Base-by-base conservation (phyloP, 2,113 vertebrate species). In the Percina caprodes region DNA sequence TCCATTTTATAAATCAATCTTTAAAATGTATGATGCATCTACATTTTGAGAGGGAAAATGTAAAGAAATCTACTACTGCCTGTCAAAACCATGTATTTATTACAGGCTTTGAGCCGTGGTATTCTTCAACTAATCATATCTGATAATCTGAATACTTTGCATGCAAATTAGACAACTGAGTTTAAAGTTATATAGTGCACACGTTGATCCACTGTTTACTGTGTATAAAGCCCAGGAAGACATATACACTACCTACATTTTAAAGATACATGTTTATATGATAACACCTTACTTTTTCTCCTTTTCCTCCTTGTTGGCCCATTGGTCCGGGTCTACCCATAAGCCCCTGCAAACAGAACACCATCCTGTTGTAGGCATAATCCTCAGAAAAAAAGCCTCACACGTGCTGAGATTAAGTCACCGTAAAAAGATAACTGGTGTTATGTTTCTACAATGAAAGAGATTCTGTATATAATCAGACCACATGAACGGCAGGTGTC, bases 241-340 rank as follows among this genome's bases (percentile, higher is more conserved):
- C 3, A 23, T 3, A 66, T 7, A 23, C 26, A 65, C 3, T 10
- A 15, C 6, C 6, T 58, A 19, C 35, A 51, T 18, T 61, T 80
- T 39, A 35, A 15, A 66, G 24, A 66, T 15, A 45, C 26, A 46
- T 16, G 2, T 1, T 49, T 35, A 70, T 69, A 60, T 56, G 26
- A 21, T 19, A 71, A 68, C 1, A 56, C 2, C 77, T 84, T 92
- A 95, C 95, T 70, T 86, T 93, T 18, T 95, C 94, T 75, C 95
- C 95, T 83, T 94, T 95, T 54, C 39, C 7, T 86, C 94, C 95
- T 5, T 26, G 0, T 42, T 87, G 88, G 5, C 97, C 97, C 70
- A 94, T 92, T 42, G 97, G 95, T 88, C 98, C 98, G 10, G 96
- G 95, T 95, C 97, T 96, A 88, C 98, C 98, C 86, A 96, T 77